Evolutionary conservation across 2,113 vertebrate species (phyloP), one percentile per base, ranked within the genome.

Genomic region (Alligator sinensis): DNA sequence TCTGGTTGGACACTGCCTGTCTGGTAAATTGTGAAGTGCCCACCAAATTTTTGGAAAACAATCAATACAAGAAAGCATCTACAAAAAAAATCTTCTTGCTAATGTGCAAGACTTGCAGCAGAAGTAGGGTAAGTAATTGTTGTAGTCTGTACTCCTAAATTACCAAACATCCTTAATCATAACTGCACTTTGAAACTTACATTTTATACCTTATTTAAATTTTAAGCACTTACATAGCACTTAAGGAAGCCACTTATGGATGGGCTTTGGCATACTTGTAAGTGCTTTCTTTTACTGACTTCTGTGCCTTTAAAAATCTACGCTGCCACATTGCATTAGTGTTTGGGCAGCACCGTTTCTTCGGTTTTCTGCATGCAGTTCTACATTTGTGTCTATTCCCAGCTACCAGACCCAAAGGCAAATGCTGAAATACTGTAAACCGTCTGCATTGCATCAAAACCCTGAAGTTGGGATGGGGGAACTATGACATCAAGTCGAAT

Each of bases 291-390:
- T 17, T 14, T 47, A 8, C 3, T n/a, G 60, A 1, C 66, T 34
- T 14, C 9, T 13, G 1, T 13, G 22, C 3, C 77, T 54, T 34
- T 11, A 7, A 1, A 0, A 34, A 55, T 54, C 57, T 63, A 21
- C 3, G n/a, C 1, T 2, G 16, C 21, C 11, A 4, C 12, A 5
- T 25, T 15, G 30, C 38, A n/a, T 59, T 24, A 25, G 58, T 63
- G 66, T 82, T 58, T 22, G 61, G 8, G 68, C 61, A 84, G 34
- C 6, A 47, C 57, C 57, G 55, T 16, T 1, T 38, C 22, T 76
- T 76, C 28, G 30, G 22, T 38, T 72, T 47, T 74, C 38, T 47
- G 55, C 34, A 4, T 3, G 1, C 2, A 2, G 64, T 10, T 61
- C 27, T 66, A 0, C 27, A 3, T n/a, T 62, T 47, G 6, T 15